Conservation (phyloP, 2,113 vertebrate genomes). For the Pollimyrus isidori region DNA sequence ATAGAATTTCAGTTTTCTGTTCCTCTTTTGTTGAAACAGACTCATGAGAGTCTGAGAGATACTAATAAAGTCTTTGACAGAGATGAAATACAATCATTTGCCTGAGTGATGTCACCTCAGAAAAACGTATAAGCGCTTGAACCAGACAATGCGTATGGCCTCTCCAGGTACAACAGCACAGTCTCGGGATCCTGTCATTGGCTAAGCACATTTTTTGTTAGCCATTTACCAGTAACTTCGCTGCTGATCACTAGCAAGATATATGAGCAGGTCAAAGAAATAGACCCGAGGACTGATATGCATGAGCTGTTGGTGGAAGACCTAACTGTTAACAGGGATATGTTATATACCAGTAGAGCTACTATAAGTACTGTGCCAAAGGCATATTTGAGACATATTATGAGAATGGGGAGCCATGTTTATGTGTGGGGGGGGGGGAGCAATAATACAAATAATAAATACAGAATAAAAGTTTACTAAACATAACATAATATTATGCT, state of each 20-base stretch:
- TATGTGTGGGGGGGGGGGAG: not conserved
- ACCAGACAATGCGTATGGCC: not conserved
- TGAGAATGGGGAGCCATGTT: not conserved
- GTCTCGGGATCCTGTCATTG: slow-evolving; percentile 5
- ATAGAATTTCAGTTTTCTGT: slow-evolving; percentile 45
- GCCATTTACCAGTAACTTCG: not conserved
- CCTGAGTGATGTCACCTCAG: slow-evolving; percentile 50
- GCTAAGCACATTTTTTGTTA: not conserved
- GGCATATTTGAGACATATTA: not conserved
- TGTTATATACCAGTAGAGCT: not conserved
- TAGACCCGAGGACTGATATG: not conserved
- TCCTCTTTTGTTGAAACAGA: slow-evolving; percentile 36
- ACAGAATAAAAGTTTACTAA: not conserved
- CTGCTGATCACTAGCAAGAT: not conserved
- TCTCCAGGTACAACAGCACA: not conserved
- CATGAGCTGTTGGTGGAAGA: not conserved
- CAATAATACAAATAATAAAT: not conserved
- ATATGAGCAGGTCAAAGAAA: not conserved
- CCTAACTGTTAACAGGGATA: not conserved
- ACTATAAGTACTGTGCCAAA: not conserved
- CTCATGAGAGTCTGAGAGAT: slow-evolving; percentile 49
- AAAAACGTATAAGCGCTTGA: slow-evolving; percentile 35
- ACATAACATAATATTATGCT: not conserved
- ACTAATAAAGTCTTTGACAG: slow-evolving; percentile 50
- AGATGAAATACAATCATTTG: slow-evolving; percentile 42